These are phyloP conservation scores for Aphelinus certus DNA, from an alignment of 1,140 invertebrate species.

Conservation along the genomic window DNA sequence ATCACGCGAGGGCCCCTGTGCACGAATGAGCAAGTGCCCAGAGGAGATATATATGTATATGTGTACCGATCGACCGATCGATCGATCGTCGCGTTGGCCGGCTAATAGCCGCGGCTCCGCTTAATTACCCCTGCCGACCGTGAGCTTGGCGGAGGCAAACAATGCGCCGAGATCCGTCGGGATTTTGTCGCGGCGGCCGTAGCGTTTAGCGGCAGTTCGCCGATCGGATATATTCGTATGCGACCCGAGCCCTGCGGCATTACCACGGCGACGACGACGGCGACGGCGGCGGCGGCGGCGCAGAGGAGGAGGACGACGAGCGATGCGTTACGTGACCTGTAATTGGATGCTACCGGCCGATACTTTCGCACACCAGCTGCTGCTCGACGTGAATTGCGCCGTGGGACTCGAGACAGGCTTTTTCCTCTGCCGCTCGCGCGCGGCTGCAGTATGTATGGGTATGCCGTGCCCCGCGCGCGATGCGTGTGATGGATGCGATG, in stretches of 20 bases:
- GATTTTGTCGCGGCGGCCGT: background rate
- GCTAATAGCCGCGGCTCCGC: conserved; percentile 24
- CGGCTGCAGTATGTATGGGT: background rate
- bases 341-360: conserved; percentile 43
- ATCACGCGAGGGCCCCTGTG: no score
- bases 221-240: conserved; percentile 40
- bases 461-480: no score
- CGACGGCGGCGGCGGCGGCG: conserved; percentile 19
- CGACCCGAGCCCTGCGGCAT: background rate
- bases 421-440: background rate
- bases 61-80: background rate
- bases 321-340: conserved; percentile 46
- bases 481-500: no score
- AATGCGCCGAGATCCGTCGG: no score
- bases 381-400: no score
- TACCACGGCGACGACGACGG: no score
- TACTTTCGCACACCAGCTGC: no score
- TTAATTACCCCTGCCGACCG: conserved; percentile 12
- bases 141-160: no score
- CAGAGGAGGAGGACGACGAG: background rate
- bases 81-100: background rate
- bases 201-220: background rate
- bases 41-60: background rate
- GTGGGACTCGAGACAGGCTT: background rate
- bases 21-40: no score